These are phyloP conservation scores for Felis chaus DNA, from an alignment of 2,113 vertebrate species.

Conservation along the genomic window DNA sequence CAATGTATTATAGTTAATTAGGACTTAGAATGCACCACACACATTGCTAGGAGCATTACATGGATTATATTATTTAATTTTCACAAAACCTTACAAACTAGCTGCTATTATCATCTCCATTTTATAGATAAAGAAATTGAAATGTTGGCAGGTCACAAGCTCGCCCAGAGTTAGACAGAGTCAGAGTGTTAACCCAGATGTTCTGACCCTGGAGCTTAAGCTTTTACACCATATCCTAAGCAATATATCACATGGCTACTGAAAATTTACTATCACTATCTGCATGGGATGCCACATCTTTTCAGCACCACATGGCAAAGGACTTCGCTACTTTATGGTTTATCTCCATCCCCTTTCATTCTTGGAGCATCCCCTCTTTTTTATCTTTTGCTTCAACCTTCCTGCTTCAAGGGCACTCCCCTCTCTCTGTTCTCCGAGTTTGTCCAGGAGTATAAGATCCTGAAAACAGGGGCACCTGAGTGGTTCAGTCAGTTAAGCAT, in stretches of 20 bases:
- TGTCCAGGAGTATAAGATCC: neutral
- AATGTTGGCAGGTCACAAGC: neutral
- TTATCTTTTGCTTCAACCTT: neutral
- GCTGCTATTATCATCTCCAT: neutral
- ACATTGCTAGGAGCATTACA: neutral
- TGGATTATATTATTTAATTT: neutral
- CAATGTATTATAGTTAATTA: slow-evolving; percentile 1
- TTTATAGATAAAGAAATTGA: neutral
- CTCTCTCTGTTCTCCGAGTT: neutral
- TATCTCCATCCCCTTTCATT: neutral
- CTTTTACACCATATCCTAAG: slow-evolving; percentile 11
- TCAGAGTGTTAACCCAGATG: neutral
- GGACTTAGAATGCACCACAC: neutral
- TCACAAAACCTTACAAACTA: neutral
- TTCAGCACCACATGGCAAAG: neutral
- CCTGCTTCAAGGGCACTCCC: neutral
- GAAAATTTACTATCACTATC: neutral
- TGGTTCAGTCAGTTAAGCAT: no score
- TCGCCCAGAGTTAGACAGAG: neutral
- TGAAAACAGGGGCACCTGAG: neutral
- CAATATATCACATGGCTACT: neutral
- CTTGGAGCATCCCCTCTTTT: neutral
- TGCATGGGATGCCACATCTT: neutral
- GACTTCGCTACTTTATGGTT: neutral
- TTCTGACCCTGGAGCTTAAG: neutral